Conservation (phyloP, 2,797 vertebrate species). For the Sebastiscus albofasciatus region DNA sequence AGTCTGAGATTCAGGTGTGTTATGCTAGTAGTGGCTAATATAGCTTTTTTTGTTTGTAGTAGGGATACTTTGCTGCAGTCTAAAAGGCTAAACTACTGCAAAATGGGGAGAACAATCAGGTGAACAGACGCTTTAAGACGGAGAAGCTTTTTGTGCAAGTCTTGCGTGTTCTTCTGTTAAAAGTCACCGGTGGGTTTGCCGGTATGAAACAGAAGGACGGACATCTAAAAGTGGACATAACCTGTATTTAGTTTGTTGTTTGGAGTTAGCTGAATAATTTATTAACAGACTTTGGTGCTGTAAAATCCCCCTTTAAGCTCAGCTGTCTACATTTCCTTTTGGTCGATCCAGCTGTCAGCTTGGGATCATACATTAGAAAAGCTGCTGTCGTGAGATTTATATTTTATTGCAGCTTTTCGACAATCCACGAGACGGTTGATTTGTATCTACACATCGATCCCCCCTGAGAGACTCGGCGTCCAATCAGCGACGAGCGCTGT, state of each 20-base stretch:
- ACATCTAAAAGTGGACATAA: neutral
- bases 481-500: slow-evolving; percentile 28
- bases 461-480: slow-evolving; percentile 32
- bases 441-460: slow-evolving; percentile 36
- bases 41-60: neutral
- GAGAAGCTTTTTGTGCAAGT: neutral
- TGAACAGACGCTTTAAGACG: neutral
- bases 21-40: neutral
- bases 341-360: neutral
- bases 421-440: slow-evolving; percentile 22
- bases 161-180: neutral
- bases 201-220: neutral
- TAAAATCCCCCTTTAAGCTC: neutral
- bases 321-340: neutral
- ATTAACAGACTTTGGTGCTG: neutral
- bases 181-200: neutral
- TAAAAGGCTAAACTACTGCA: neutral
- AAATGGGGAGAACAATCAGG: neutral
- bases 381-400: slow-evolving; percentile 14
- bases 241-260: neutral
- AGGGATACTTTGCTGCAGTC: neutral
- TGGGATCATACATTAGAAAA: slow-evolving; percentile 14
- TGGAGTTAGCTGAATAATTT: neutral
- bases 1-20: neutral
- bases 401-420: neutral